A percentile compares a stretch with the other conserved stretches of the same genome.
phyloP scores from a whole-genome alignment of 2,113 vertebrate species.

The Ceyx melanurus region DNA sequence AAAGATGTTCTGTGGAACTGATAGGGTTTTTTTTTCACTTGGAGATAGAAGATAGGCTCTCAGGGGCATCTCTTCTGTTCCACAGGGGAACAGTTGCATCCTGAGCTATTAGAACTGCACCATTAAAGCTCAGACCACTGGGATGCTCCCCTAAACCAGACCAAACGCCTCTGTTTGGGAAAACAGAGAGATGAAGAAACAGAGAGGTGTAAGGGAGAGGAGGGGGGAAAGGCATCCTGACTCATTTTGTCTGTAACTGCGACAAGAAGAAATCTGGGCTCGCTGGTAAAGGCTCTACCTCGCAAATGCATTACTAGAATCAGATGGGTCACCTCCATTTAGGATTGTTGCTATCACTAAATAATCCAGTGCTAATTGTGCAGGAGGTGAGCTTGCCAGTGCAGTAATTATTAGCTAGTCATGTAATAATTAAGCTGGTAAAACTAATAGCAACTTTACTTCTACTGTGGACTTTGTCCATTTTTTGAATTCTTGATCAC shows the following conservation, averaged over 20 bases:
- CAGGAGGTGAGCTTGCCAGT: background rate
- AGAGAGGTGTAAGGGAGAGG: background rate
- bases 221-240: background rate
- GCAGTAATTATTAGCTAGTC: background rate
- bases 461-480: background rate
- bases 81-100: background rate
- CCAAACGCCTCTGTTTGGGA: background rate
- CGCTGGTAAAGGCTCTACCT: accelerated
- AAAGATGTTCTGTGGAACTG: background rate
- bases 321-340: background rate
- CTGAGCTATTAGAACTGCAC: background rate
- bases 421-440: background rate
- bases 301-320: accelerated
- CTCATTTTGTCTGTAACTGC: accelerated
- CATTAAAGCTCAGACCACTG: background rate
- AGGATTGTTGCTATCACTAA: background rate
- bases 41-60: background rate
- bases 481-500: background rate
- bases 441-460: background rate
- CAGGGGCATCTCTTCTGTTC: no score
- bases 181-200: background rate
- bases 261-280: background rate
- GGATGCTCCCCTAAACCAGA: background rate
- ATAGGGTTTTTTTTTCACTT: background rate
- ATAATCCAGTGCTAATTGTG: background rate